A percentile compares a stretch with the other conserved stretches of the same genome.
These are phyloP conservation scores for Torymus auratus DNA, from an alignment of 2,888 invertebrate species.

Conservation along the genomic window DNA sequence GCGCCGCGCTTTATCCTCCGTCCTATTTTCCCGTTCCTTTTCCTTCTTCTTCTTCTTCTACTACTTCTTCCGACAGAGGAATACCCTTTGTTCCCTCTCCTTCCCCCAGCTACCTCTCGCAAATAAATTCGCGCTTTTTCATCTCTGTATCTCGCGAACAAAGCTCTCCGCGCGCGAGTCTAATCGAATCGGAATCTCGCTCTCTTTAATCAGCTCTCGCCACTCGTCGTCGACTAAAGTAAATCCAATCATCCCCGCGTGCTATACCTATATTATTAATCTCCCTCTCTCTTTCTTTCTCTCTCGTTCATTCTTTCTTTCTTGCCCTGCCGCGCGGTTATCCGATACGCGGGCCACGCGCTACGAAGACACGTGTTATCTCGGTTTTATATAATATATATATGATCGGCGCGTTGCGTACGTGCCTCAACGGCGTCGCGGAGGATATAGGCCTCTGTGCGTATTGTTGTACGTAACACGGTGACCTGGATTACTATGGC, in stretches of 20 bases:
- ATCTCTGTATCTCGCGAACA: neutral
- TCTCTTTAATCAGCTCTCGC: constrained; percentile 47
- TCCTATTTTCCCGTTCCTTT: too few species aligned
- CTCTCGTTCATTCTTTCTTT: neutral
- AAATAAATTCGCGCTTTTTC: neutral
- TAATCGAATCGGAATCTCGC: constrained; percentile 46
- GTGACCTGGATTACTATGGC: too few species aligned
- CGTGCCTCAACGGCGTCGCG: too few species aligned
- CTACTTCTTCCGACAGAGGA: too few species aligned
- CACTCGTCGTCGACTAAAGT: constrained; percentile 20
- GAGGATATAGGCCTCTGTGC: too few species aligned
- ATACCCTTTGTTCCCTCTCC: too few species aligned
- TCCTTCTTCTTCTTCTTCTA: too few species aligned
- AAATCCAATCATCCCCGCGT: constrained; percentile 17
- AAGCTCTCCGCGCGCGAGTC: constrained; percentile 3
- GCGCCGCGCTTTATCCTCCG: too few species aligned
- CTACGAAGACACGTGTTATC: neutral
- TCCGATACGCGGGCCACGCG: neutral
- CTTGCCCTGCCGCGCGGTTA: too few species aligned
- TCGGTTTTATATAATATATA: too few species aligned
- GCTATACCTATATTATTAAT: constrained; percentile 3
- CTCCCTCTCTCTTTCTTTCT: neutral
- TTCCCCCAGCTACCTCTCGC: neutral
- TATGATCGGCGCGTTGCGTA: too few species aligned
- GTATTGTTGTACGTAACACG: too few species aligned